A percentile compares a stretch with the other conserved stretches of the same genome.
phyloP scores from a whole-genome alignment of 2,797 vertebrate genomes.

The Crocodylus rhombifer region DNA sequence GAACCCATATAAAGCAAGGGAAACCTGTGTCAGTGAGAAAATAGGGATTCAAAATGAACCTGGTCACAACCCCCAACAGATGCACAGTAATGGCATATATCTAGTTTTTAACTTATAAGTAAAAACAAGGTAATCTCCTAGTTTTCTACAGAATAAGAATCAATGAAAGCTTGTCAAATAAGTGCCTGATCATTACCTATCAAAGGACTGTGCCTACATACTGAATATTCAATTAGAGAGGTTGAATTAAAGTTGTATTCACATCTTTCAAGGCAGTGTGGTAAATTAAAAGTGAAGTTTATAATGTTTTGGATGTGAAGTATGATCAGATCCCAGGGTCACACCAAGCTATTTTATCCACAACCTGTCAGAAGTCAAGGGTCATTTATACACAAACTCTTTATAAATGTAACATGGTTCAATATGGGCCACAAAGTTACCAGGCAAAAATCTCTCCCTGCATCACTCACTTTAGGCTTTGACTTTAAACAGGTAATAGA shows the following conservation, averaged over 20 bases:
- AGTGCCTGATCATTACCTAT: neutral
- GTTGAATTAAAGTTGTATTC: neutral
- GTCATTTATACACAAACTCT: neutral
- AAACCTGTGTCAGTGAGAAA: neutral
- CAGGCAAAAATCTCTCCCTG: accelerated
- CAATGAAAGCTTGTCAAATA: neutral
- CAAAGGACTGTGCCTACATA: neutral
- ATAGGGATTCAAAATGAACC: neutral
- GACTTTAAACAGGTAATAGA: neutral
- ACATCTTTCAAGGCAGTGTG: neutral
- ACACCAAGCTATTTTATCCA: neutral
- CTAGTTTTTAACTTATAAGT: neutral
- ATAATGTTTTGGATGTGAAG: neutral
- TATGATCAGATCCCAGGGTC: neutral
- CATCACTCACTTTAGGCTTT: neutral
- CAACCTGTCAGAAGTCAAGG: neutral
- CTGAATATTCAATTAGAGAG: neutral
- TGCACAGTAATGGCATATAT: neutral
- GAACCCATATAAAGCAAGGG: no score
- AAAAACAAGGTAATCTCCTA: neutral
- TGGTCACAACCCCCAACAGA: neutral
- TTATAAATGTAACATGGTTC: neutral
- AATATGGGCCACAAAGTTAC: neutral
- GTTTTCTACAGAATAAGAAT: neutral
- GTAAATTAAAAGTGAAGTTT: neutral